A percentile compares a stretch with the other conserved stretches of the same genome.
These are phyloP conservation scores for Callitettix versicolor DNA, from an alignment of 1,140 invertebrate species.

Conservation along the genomic window DNA sequence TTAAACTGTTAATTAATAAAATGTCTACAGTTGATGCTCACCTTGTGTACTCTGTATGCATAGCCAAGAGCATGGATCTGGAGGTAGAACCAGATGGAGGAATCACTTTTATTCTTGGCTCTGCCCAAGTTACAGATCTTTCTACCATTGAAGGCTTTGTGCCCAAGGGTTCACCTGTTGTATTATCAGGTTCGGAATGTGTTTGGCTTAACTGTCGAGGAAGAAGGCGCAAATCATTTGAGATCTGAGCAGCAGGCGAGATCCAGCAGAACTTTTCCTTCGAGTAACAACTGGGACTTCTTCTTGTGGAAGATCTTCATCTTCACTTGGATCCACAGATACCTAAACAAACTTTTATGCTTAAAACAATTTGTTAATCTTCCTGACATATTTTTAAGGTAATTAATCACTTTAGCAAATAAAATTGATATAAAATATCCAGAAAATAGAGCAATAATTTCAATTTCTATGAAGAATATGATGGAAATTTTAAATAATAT, in stretches of 20 bases:
- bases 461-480: no score
- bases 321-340: slow-evolving; percentile 5
- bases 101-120: slow-evolving; percentile 47
- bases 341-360: neutral
- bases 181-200: slow-evolving; percentile 43
- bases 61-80: slow-evolving; percentile 62
- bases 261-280: slow-evolving; percentile 10
- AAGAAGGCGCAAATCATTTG: slow-evolving; percentile 18
- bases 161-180: slow-evolving; percentile 32
- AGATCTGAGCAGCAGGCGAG: neutral
- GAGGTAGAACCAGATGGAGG: slow-evolving; percentile 38
- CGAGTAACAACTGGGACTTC: neutral
- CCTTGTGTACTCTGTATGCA: slow-evolving; percentile 80
- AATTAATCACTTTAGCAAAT: no score
- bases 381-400: no score
- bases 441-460: no score
- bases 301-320: neutral
- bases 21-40: slow-evolving; percentile 17
- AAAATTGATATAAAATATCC: no score
- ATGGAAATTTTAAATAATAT: no score
- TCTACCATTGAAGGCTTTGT: slow-evolving; percentile 25
- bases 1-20: no score
- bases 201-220: slow-evolving; percentile 50
- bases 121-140: slow-evolving; percentile 46
- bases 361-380: no score